phyloP scores from a whole-genome alignment of 1,140 invertebrate species.

The Drosophila nigromelanica region DNA sequence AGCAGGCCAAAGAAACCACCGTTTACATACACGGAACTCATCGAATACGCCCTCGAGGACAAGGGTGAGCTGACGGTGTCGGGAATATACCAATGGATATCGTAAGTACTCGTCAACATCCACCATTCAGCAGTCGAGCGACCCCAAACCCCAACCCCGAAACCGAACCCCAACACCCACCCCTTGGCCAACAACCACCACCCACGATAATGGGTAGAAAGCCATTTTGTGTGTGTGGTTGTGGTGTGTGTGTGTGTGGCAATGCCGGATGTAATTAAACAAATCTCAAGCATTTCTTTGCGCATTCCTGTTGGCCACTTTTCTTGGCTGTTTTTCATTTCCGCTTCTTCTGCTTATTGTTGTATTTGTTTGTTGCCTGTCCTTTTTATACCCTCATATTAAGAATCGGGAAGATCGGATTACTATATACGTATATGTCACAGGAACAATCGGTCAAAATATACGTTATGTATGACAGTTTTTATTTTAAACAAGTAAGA shows the following conservation, averaged over 20 bases:
- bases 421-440: no score
- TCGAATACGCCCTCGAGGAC: conserved; percentile 92
- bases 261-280: conserved; percentile 77
- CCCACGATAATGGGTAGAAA: neutral
- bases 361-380: conserved; percentile 5
- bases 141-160: neutral
- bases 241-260: conserved; percentile 21
- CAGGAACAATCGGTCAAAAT: no score
- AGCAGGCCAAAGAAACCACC: conserved; percentile 89
- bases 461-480: no score
- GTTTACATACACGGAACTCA: conserved; percentile 94
- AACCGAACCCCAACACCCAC: neutral
- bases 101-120: conserved; percentile 87
- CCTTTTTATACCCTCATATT: neutral
- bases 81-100: conserved; percentile 95
- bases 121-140: conserved; percentile 1
- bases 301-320: conserved; percentile 51
- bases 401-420: no score
- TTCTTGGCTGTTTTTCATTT: conserved; percentile 19
- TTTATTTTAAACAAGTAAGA: no score
- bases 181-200: neutral
- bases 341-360: neutral
- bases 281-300: conserved; percentile 73
- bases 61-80: conserved; percentile 94
- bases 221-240: conserved; percentile 3